phyloP scores from a whole-genome alignment of 2,113 vertebrate genomes.

The Paraplagusia blochii region DNA sequence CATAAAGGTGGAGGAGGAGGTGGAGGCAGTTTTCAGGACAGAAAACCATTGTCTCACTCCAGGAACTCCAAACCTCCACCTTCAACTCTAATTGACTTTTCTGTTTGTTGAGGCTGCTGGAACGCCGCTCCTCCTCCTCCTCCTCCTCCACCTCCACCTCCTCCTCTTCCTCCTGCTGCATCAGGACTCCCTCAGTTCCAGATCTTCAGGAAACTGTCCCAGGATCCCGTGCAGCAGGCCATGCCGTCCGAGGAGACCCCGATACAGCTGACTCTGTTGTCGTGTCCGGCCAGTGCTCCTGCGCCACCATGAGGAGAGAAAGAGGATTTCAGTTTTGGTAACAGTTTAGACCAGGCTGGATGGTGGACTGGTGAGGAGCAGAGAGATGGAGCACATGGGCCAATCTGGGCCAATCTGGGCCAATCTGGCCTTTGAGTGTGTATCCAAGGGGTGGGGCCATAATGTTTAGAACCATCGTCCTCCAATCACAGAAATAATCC shows the following conservation, averaged over 20 bases:
- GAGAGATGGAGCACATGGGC: too few relatives aligned
- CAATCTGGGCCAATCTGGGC: too few relatives aligned
- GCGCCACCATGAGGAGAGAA: neutral
- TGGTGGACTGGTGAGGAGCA: too few relatives aligned
- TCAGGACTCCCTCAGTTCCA: constrained; percentile 99
- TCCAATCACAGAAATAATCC: too few relatives aligned
- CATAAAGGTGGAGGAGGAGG: constrained; percentile 44
- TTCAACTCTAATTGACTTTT: constrained; percentile 34
- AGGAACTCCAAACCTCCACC: constrained; percentile 30
- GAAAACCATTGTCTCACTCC: constrained; percentile 50
- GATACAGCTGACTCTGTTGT: constrained; percentile 97
- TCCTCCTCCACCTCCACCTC: too few relatives aligned
- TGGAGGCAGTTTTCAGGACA: constrained; percentile 43
- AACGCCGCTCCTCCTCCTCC: constrained; percentile 28
- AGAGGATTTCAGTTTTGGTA: too few relatives aligned
- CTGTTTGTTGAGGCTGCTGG: neutral
- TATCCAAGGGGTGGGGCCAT: too few relatives aligned
- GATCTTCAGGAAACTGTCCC: constrained; percentile 98
- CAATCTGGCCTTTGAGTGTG: too few relatives aligned
- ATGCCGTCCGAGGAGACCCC: constrained; percentile 91
- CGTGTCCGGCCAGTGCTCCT: constrained; percentile 93
- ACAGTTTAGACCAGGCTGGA: too few relatives aligned
- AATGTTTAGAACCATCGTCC: too few relatives aligned
- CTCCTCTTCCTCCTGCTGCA: too few relatives aligned
- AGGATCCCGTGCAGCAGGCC: constrained; percentile 95